Percentiles rank a stretch among this genome's conserved stretches.
phyloP scores from a whole-genome alignment of 2,797 vertebrate genomes.

The Smutsia temminckii region DNA sequence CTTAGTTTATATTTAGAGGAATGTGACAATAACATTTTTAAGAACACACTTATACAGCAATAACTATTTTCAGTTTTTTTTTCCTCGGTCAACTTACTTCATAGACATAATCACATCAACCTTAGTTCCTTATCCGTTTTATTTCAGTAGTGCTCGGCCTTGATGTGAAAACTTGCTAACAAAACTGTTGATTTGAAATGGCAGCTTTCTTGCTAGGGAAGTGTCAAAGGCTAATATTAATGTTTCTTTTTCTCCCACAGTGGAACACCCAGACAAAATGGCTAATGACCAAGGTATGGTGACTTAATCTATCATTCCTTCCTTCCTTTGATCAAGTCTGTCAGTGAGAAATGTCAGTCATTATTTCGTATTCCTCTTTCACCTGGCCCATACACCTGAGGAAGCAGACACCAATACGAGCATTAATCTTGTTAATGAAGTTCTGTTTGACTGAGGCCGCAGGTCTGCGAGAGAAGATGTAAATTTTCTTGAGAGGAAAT shows the following conservation, averaged over 20 bases:
- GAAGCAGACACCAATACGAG: conserved; percentile 53
- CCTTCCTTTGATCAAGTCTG: conserved; percentile 24
- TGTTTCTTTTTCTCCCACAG: conserved; percentile 82
- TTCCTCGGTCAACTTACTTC: not conserved
- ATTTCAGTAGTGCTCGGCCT: not conserved
- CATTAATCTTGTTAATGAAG: conserved; percentile 87
- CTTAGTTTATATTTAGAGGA: conserved; percentile 31
- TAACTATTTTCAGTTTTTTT: conserved; percentile 14
- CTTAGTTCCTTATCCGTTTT: not conserved
- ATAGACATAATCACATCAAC: not conserved
- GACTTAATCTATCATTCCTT: conserved; percentile 57
- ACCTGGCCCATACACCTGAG: conserved; percentile 81
- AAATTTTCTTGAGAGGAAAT: conserved; percentile 87
- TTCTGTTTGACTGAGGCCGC: conserved; percentile 81
- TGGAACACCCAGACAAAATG: conserved; percentile 95
- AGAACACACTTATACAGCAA: not conserved
- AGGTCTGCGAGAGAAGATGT: conserved; percentile 83
- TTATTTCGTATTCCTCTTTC: conserved; percentile 62
- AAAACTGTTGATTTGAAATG: conserved; percentile 23
- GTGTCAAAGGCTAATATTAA: conserved; percentile 75
- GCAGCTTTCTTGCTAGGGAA: conserved; percentile 43
- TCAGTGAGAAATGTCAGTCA: conserved; percentile 36
- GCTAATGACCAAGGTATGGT: conserved; percentile 93
- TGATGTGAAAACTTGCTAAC: conserved; percentile 54
- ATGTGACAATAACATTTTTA: conserved; percentile 6